phyloP scores from a whole-genome alignment of 1,140 invertebrate genomes.

The Dreissena polymorpha region DNA sequence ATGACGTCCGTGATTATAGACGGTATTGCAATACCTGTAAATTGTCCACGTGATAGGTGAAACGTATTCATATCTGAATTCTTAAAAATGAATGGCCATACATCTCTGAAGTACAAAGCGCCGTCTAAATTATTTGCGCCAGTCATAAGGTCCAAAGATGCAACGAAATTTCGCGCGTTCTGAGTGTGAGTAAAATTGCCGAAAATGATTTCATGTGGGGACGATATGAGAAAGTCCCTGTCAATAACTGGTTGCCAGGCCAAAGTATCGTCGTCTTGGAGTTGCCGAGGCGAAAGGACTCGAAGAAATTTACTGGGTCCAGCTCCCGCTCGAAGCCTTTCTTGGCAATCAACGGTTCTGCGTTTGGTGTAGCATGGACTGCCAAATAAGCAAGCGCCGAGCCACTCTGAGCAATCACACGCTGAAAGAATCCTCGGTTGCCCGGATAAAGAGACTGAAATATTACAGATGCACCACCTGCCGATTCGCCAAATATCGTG shows the following conservation, averaged over 20 bases:
- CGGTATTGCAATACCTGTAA: constrained; percentile 1
- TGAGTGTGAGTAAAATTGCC: background rate
- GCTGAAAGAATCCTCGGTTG: constrained; percentile 58
- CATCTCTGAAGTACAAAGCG: background rate
- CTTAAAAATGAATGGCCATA: constrained; percentile 6
- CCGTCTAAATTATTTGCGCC: constrained; percentile 48
- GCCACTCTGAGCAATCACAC: constrained; percentile 63
- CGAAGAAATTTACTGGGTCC: background rate
- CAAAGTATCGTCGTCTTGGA: background rate
- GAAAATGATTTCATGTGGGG: constrained; percentile 15
- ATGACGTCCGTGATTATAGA: background rate
- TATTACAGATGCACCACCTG: constrained; percentile 67
- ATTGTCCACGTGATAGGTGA: constrained; percentile 1
- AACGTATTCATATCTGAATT: constrained; percentile 5
- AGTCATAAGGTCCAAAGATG: constrained; percentile 51
- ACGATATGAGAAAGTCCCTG: constrained; percentile 33
- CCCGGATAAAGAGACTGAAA: constrained; percentile 56
- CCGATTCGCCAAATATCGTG: constrained; percentile 86
- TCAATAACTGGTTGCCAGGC: constrained; percentile 24
- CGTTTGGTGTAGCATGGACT: background rate
- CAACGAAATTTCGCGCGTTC: constrained; percentile 25
- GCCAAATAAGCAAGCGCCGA: constrained; percentile 23
- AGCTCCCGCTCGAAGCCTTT: background rate
- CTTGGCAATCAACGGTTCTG: background rate
- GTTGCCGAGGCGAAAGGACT: background rate